These are phyloP conservation scores for Pimephales promelas DNA, from an alignment of 2,113 vertebrate genomes.

Conservation along the genomic window DNA sequence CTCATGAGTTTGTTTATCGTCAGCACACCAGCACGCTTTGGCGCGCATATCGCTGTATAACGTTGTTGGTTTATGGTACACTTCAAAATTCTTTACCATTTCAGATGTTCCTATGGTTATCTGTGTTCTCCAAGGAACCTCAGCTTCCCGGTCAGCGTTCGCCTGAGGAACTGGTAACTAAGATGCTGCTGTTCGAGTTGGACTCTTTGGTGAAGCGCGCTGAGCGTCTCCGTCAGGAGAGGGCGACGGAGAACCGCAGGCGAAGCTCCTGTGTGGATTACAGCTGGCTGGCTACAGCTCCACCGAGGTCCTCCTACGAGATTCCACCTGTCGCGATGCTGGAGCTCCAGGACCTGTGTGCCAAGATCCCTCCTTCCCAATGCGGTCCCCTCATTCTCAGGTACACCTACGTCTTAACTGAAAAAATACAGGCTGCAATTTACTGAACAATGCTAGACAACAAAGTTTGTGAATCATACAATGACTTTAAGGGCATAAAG, in stretches of 20 bases:
- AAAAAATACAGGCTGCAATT: no score
- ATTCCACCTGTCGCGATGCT: conserved; percentile 56
- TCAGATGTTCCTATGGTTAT: conserved; percentile 58
- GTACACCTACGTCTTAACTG: conserved; percentile 31
- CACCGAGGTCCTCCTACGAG: conserved; percentile 49
- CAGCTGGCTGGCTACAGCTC: conserved; percentile 57
- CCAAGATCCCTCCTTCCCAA: conserved; percentile 60
- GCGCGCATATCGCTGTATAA: not conserved
- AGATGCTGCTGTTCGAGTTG: conserved; percentile 65
- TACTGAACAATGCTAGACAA: no score
- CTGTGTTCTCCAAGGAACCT: conserved; percentile 38
- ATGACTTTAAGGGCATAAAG: no score
- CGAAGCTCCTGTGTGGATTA: conserved; percentile 59
- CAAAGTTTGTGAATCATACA: no score
- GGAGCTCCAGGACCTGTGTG: conserved; percentile 61
- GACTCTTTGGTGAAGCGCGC: conserved; percentile 53
- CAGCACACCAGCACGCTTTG: not conserved
- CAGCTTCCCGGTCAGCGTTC: conserved; percentile 41
- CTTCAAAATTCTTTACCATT: not conserved
- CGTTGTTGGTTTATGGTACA: not conserved
- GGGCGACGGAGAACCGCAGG: conserved; percentile 46
- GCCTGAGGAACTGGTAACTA: conserved; percentile 55
- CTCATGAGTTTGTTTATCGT: no score
- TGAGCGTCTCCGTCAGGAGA: conserved; percentile 53
- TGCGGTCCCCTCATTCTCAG: conserved; percentile 63